Evolutionary conservation across 23 tunicate genomes (phyloP), one percentile per base, ranked within the genome.

Genomic region (Ascidia mentula): DNA sequence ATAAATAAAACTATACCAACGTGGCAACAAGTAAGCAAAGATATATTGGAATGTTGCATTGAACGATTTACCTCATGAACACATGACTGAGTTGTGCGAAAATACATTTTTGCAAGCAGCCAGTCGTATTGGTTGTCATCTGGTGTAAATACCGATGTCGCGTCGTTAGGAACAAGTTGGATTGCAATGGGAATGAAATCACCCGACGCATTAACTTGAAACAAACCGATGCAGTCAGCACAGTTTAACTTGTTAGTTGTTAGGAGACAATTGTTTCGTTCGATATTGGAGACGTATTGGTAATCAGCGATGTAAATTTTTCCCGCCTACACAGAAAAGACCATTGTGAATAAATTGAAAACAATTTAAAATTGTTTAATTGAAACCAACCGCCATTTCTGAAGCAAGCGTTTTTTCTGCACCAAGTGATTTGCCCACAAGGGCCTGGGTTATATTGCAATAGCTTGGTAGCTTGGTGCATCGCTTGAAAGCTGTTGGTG

Each of bases 21-120:
- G n/a, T n/a, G n/a, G n/a, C n/a, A n/a, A n/a, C n/a, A n/a, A n/a
- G n/a, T n/a, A n/a, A n/a, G 12, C n/a, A n/a, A n/a, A n/a, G n/a
- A n/a, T n/a, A n/a, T n/a, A n/a, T n/a, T n/a, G n/a, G n/a, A n/a
- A n/a, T n/a, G n/a, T n/a, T n/a, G 65, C 24, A 6, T 53, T 53
- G 22, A 35, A 39, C 53, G 20, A 30, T 37, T 33, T 46, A 88
- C 93, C 87, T 88, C 87, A 38, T 88, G 93, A 53, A 82, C 20
- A 13, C 46, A 60, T 0, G 38, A 32, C n/a, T 30, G 22, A 6
- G 87, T 72, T 0, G 79, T 31, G 36, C 69, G 45, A 46, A 77
- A 88, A 35, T 82, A 88, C 87, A 88, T 82, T 38, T 88, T 88
- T 34, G 93, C 93, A 61, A 88, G 87, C 4, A 88, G 77, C 93